Evolutionary conservation across 2,888 invertebrate species (phyloP), one percentile per base, ranked within the genome.

Genomic region (Hymenopus coronatus): DNA sequence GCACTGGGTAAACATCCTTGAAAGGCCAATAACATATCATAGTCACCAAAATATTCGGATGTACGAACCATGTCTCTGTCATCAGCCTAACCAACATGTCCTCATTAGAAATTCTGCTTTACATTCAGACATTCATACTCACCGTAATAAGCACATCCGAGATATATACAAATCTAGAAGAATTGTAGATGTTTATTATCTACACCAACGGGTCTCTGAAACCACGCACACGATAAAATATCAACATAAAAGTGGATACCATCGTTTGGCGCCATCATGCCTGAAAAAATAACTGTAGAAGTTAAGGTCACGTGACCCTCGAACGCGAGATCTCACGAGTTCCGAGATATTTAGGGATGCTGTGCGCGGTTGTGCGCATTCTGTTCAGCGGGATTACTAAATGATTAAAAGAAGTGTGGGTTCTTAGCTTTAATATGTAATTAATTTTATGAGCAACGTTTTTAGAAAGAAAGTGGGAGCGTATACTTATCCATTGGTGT

Each of bases 181-280:
- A 90, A 89, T 90, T 91, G 90, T 90, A 91, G 90, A 91, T 89
- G 88, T 89, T 89, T 90, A 89, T 90, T 90, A 91, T 90, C 89
- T 90, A 90, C 90, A 88, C 89, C 90, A 91, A 90, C 88, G 88
- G 90, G 88, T 84, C 89, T 89, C 89, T 89, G 85, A 90, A 88
- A 90, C 87, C 90, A 90, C 90, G 90, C 90, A 91, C 90, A 90
- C 88, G 89, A 85, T 90, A 92, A 92, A 92, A 92, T 92, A 93
- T 93, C 93, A 92, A 92, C 93, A 93, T 93, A 92, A 93, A 93
- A 93, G 93, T 92, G 92, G 92, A 93, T 93, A 92, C 92, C 92
- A 93, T 93, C 93, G 92, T 94, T 94, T 94, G 94, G 94, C 94
- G 94, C 94, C 94, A 94, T 94, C 94, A 94, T 94, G 93, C 93